Conservation (phyloP, 2,797 vertebrate species). For the Carduelis carduelis region DNA sequence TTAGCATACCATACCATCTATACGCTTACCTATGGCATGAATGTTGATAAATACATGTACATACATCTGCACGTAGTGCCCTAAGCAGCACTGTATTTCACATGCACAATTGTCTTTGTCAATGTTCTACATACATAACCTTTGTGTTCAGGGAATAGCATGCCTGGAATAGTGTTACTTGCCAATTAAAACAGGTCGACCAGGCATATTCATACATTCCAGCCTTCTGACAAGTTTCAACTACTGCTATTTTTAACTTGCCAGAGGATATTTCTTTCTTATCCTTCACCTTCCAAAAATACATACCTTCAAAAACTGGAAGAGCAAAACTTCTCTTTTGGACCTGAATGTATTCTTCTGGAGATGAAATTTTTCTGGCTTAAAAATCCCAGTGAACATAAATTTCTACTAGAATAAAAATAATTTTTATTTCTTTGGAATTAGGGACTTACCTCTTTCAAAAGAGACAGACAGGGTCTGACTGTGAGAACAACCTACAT, state of each 20-base stretch:
- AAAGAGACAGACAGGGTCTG: neutral
- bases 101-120: neutral
- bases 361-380: neutral
- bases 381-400: neutral
- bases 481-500: neutral
- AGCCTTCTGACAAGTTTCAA: neutral
- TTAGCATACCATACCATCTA: neutral
- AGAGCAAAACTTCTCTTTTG: neutral
- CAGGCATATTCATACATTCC: neutral
- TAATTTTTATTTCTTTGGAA: neutral
- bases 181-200: neutral
- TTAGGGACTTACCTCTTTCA: neutral
- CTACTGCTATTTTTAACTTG: neutral
- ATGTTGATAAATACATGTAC: neutral
- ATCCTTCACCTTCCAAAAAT: neutral
- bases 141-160: neutral
- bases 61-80: neutral
- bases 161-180: neutral
- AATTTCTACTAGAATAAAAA: neutral
- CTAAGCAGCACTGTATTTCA: neutral
- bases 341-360: neutral
- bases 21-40: neutral
- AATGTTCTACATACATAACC: neutral
- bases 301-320: neutral
- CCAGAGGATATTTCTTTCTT: neutral